Evolutionary conservation across 2,797 vertebrate genomes (phyloP), one percentile per base, ranked within the genome.

Genomic region (Lophura swinhoii): DNA sequence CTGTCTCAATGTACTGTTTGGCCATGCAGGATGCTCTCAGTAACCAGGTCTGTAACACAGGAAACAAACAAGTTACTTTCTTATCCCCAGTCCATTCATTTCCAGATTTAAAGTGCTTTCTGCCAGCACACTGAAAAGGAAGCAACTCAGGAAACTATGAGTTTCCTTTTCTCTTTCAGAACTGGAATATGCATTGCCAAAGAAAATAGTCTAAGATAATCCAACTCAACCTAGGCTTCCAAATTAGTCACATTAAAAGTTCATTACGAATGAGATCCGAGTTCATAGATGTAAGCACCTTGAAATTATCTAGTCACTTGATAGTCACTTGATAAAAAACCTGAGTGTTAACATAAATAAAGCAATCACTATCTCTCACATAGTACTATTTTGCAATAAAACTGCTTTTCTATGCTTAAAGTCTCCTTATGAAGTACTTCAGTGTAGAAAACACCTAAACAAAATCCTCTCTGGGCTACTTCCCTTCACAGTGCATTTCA

Each of bases 81-180:
- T 69, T 33, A 88, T 21, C 6, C 66, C 67, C 80, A 64, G 59
- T 67, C 49, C 84, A 87, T 70, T 87, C 46, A 70, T 88, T 91
- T 51, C 23, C 80, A 9, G 22, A 82, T 95, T 78, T 84, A 14
- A 88, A 83, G n/a, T 83, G 83, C 62, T 56, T 87, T 69, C 92
- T 94, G 86, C 66, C 86, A 93, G 73, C 41, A 73, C 31, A n/a
- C 8, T 29, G 63, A 86, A 83, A 93, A 96, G 94, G 95, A 97
- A 96, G 67, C 80, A 93, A 90, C 84, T 93, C 88, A 59, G 93
- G 93, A 97, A 97, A 87, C 56, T 67, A 1, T 92, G 95, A 76
- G 84, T 84, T 96, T 94, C 93, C 75, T 67, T 78, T 84, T 76
- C 84, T 83, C 92, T 94, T 95, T 74, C 64, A 76, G 78, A 96